Evolutionary conservation across 2,113 vertebrate species (phyloP), one percentile per base, ranked within the genome.

Genomic region (Anarrhichthys ocellatus): DNA sequence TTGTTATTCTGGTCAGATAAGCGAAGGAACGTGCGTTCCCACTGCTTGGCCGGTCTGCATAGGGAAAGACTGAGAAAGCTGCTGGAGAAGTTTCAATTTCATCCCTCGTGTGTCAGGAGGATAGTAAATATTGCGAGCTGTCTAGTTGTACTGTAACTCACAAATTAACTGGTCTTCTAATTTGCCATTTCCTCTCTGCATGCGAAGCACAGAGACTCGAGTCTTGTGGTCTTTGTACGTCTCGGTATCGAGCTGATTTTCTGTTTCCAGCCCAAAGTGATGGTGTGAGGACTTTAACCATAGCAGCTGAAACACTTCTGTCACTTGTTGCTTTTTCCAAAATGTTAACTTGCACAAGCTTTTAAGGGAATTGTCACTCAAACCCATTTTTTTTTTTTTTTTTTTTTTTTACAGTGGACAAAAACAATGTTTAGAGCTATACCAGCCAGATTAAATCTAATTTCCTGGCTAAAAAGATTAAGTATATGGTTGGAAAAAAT

Each of bases 1-100:
- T 92, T 91, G 83, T 88, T 91, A 94, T 93, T 92, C 89, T 90
- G 87, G 87, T 89, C 89, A 94, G 91, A 78, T 84, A 79, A 89
- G 69, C 81, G 72, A 73, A 81, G 80, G 78, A 74, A 64, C 64
- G 48, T 80, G 85, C 91, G 48, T 80, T 48, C 76, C 56, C 52
- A 44, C 80, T 63, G 46, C 81, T 66, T 68, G n/a, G 80, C 76
- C 58, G 4, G 54, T 77, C 88, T 83, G 87, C 75, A 81, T 36
- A 66, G 50, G 61, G 54, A 70, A 32, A 40, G 63, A 64, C 61
- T 36, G 1, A 42, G 14, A 83, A 56, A 44, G 71, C 80, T 74
- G 75, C 44, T 82, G 73, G 63, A 38, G 29, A 72, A 48, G 70
- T 79, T 86, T 81, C 15, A 42, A 1, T n/a, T 69, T 63, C n/a